Evolutionary conservation across 2,113 vertebrate genomes (phyloP).

Genomic region (Sprattus sprattus): DNA sequence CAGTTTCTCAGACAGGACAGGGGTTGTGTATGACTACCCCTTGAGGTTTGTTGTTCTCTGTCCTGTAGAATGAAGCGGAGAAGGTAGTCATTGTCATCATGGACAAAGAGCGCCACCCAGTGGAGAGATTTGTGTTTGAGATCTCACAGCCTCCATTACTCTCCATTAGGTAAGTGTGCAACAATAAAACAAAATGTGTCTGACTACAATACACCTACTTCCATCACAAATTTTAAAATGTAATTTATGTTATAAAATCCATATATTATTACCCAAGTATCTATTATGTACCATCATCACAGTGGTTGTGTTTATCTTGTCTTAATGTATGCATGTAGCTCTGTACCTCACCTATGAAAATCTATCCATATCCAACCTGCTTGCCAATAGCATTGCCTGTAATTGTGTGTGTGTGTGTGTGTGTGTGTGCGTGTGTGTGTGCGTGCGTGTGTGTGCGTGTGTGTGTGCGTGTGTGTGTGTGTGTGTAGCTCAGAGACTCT

Average conservation of each 20-base stretch:
- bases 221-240: background rate
- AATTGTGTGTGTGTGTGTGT: background rate
- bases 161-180: slow-evolving; percentile 81
- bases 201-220: background rate
- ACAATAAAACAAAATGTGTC: background rate
- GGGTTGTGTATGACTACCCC: too few species aligned
- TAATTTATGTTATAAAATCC: background rate
- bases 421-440: background rate
- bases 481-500: slow-evolving; percentile 83
- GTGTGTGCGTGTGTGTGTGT: background rate
- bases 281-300: too few species aligned
- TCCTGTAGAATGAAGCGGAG: slow-evolving; percentile 90
- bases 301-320: too few species aligned
- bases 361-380: too few species aligned
- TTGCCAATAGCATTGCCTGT: background rate
- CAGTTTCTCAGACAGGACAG: too few species aligned
- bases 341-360: too few species aligned
- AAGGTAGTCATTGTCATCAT: slow-evolving; percentile 96
- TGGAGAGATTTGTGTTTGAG: slow-evolving; percentile 98
- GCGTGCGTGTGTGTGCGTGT: background rate
- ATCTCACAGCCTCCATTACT: slow-evolving; percentile 92
- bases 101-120: slow-evolving; percentile 97
- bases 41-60: background rate
- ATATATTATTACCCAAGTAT: background rate
- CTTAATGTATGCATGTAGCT: too few species aligned